Evolutionary conservation across 2,797 vertebrate species (phyloP).

Genomic region (Oophaga sylvatica): DNA sequence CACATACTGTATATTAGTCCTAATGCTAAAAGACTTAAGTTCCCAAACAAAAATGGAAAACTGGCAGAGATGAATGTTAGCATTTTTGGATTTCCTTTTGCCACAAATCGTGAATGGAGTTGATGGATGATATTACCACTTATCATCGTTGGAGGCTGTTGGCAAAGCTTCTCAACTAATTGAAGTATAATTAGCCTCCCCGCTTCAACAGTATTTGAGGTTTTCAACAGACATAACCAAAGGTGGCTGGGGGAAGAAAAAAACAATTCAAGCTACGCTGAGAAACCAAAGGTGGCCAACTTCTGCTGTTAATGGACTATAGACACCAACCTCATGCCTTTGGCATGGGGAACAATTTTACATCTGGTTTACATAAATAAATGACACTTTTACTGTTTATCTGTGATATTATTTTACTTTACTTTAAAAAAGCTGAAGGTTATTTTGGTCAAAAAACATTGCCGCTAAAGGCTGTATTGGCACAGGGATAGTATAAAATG

Average conservation of each 20-base stretch:
- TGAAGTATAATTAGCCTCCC: conserved; percentile 38
- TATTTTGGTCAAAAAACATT: conserved; percentile 11
- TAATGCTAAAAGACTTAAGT: neutral
- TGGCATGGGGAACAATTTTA: neutral
- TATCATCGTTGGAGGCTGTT: conserved; percentile 44
- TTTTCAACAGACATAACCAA: conserved; percentile 33
- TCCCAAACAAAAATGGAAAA: neutral
- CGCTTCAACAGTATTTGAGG: conserved; percentile 4
- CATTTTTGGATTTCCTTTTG: neutral
- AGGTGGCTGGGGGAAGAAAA: conserved; percentile 14
- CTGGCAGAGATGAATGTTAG: neutral
- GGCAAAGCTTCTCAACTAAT: conserved; percentile 34
- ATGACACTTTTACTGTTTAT: neutral
- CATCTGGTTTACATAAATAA: neutral
- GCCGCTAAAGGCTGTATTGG: conserved; percentile 19
- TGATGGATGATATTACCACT: conserved; percentile 40
- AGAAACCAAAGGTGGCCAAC: conserved; percentile 2
- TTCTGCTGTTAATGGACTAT: neutral
- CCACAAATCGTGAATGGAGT: neutral
- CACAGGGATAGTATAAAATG: conserved; percentile 10
- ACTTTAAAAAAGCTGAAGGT: neutral
- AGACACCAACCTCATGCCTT: neutral
- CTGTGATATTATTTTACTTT: neutral
- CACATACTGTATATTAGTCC: neutral
- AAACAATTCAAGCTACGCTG: neutral